Conservation (phyloP, 1,140 invertebrate species). For the Rhizoglyphus robini region DNA sequence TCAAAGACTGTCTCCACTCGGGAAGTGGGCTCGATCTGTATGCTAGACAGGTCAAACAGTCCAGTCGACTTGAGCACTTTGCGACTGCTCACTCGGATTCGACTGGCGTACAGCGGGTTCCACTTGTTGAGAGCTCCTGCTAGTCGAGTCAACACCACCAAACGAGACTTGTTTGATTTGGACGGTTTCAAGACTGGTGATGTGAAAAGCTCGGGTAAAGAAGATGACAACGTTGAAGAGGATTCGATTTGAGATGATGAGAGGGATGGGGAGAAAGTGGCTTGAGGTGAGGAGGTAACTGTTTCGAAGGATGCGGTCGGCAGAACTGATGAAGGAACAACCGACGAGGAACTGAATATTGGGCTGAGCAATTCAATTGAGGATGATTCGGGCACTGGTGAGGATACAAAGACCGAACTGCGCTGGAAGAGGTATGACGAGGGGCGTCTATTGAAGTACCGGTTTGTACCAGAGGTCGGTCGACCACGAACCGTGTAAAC, state of each 20-base stretch:
- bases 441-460: constrained; percentile 9
- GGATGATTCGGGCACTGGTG: background rate
- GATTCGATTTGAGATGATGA: constrained; percentile 5
- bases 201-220: background rate
- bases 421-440: background rate
- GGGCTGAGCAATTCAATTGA: background rate
- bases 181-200: background rate
- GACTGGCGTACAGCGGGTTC: constrained; percentile 4
- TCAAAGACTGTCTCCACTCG: constrained; percentile 25
- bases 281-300: background rate
- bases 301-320: background rate
- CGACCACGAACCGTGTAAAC: background rate
- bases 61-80: background rate
- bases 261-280: background rate
- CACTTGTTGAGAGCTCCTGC: background rate
- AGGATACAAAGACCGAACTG: background rate
- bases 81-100: constrained; percentile 3
- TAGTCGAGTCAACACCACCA: constrained; percentile 6
- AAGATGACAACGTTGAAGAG: background rate
- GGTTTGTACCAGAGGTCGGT: background rate
- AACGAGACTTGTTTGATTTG: background rate
- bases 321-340: background rate
- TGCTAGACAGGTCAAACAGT: background rate
- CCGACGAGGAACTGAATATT: background rate
- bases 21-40: background rate